Base-by-base conservation (phyloP, 2,797 vertebrate genomes). In the Perodicticus potto region DNA sequence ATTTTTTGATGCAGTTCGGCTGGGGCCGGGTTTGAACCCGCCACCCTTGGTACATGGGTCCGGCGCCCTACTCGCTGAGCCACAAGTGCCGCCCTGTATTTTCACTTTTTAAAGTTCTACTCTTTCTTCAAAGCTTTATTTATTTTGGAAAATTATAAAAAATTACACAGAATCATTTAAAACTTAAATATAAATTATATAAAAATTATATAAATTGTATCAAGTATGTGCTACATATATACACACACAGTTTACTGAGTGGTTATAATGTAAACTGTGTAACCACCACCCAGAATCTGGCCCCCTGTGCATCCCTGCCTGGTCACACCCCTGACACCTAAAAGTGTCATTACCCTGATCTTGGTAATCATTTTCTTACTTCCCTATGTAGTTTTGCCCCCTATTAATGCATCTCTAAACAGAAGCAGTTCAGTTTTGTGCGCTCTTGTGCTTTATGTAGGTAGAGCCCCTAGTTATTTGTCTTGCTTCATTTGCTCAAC, bases 31-130 rank as follows among this genome's bases (percentile, higher is more conserved):
- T 40, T 40, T 40, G 40, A 40, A 40, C 40, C 40, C 40, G 40
- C 40, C 40, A 40, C 3, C 40, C 40, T 40, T 40, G 40, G 40
- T 40, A 40, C 3, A 40, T 40, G 40, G 40, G 40, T 3, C 40
- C 40, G 40, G 40, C 40, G 40, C 40, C 40, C 40, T 40, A 40
- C 40, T 40, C 40, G 40, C 40, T 40, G 40, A 40, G 40, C 40
- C 40, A 40, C 40, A 40, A 5, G 40, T 5, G 40, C 3, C 5
- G 40, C 40, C 40, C 40, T 90, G 1, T 87, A 72, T 82, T 81
- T 45, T 55, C 43, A 9, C 74, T 84, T 94, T 69, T 90, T 29
- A 40, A 93, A n/a, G 22, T 65, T 86, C 37, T 49, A 43, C 7
- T 91, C 25, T 88, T 65, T 86, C 37, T 88, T 34, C 3, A 67